phyloP scores from a whole-genome alignment of 2,797 vertebrate species.

The Cyclopterus lumpus region DNA sequence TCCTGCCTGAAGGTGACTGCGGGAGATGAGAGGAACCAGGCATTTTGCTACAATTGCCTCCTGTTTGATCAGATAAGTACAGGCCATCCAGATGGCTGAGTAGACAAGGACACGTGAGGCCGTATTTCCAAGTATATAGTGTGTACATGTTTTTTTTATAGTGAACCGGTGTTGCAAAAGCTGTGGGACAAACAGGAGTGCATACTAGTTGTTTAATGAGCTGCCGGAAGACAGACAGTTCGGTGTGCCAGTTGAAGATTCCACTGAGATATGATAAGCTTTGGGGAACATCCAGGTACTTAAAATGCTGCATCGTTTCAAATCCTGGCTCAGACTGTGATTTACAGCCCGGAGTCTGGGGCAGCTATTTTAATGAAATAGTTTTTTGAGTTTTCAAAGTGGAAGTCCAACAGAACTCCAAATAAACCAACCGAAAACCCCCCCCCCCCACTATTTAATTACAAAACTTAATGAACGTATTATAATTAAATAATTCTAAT shows the following conservation, averaged over 20 bases:
- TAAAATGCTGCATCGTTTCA: conserved; percentile 1
- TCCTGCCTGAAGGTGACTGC: conserved; percentile 61
- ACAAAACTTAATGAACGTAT: background rate
- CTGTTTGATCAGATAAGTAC: conserved; percentile 68
- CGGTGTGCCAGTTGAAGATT: background rate
- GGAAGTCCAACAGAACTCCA: background rate
- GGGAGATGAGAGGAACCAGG: conserved; percentile 61
- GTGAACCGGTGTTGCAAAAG: background rate
- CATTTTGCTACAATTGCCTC: conserved; percentile 60
- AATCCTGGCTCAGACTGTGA: conserved; percentile 25
- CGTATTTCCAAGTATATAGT: conserved; percentile 9
- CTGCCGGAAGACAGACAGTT: conserved; percentile 1
- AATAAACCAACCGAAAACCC: background rate
- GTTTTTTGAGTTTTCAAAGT: background rate
- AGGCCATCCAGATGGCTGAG: conserved; percentile 54
- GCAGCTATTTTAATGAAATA: background rate
- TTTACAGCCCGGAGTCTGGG: background rate
- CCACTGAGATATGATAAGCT: background rate
- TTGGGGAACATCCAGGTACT: background rate
- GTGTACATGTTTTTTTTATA: background rate
- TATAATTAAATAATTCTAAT: background rate
- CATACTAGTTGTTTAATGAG: conserved; percentile 24
- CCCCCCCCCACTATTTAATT: background rate
- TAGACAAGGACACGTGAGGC: conserved; percentile 42
- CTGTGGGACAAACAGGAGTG: background rate